Conservation (phyloP, 2,797 vertebrate genomes). For the Melanotaenia nigrans region DNA sequence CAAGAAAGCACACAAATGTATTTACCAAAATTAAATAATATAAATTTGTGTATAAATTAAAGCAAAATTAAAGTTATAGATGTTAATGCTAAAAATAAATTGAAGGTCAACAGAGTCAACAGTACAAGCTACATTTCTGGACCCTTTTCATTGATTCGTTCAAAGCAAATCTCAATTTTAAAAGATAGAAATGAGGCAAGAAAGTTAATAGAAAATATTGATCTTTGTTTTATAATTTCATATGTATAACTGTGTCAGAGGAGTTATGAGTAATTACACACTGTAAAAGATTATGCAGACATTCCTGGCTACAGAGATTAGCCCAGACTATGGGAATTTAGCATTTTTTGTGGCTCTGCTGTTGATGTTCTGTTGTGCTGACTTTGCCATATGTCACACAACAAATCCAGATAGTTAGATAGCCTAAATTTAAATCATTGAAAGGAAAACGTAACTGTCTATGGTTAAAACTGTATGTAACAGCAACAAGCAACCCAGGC, state of each 20-base stretch:
- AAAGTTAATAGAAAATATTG: not conserved
- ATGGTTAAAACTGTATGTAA: not conserved
- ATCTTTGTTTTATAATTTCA: not conserved
- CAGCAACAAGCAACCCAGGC: not conserved
- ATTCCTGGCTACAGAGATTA: not conserved
- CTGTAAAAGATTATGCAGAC: constrained; percentile 2
- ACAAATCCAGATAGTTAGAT: not conserved
- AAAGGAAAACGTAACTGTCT: not conserved
- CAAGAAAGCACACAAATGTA: not conserved
- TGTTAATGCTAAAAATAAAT: constrained; percentile 14
- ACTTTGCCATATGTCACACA: not conserved
- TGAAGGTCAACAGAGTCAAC: not conserved
- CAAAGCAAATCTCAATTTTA: constrained; percentile 8
- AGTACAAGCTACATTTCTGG: constrained; percentile 1
- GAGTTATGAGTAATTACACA: not conserved
- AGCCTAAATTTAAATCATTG: not conserved
- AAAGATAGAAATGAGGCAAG: constrained; percentile 5
- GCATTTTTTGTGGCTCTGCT: constrained; percentile 2
- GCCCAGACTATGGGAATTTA: not conserved
- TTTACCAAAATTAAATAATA: constrained; percentile 1
- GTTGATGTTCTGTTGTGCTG: not conserved
- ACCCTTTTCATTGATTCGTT: constrained; percentile 6
- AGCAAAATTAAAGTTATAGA: not conserved
- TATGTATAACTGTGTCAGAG: not conserved
- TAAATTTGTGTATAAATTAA: constrained; percentile 11